phyloP scores from a whole-genome alignment of 2,888 invertebrate species.

The Oxyteleia sp. region DNA sequence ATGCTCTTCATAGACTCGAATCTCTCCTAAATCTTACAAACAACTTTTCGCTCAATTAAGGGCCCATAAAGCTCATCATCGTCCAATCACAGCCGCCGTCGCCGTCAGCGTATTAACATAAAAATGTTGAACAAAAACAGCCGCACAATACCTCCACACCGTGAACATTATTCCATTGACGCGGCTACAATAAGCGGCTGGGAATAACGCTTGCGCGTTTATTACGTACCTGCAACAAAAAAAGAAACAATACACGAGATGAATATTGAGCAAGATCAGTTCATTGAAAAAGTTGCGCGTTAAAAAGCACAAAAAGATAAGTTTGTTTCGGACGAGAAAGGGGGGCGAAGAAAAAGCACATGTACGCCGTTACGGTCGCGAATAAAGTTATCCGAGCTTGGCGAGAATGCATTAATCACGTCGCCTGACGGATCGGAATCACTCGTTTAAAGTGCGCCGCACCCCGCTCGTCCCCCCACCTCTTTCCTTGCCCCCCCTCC shows the following conservation, averaged over 20 bases:
- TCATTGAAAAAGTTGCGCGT: constrained; percentile 28
- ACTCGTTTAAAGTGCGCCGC: constrained; percentile 59
- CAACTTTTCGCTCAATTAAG: constrained; percentile 47
- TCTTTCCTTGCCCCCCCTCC: background rate
- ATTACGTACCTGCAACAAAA: constrained; percentile 75
- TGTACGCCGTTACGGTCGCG: constrained; percentile 45
- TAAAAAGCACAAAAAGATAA: constrained; percentile 46
- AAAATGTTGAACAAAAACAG: constrained; percentile 39
- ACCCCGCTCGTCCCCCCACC: constrained; percentile 3
- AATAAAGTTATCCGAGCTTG: constrained; percentile 64
- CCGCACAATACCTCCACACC: constrained; percentile 36
- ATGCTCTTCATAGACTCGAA: background rate
- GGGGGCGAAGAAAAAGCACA: constrained; percentile 35
- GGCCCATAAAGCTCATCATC: constrained; percentile 38
- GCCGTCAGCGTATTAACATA: constrained; percentile 34
- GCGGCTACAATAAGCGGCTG: constrained; percentile 33
- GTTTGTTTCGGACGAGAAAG: constrained; percentile 24
- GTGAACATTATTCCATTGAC: constrained; percentile 40
- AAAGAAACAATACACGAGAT: constrained; percentile 18
- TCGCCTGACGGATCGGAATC: constrained; percentile 65
- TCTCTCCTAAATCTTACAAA: constrained; percentile 20
- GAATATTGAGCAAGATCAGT: constrained; percentile 52
- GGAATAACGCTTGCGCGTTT: constrained; percentile 37
- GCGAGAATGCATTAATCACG: constrained; percentile 67
- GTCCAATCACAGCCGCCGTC: constrained; percentile 21